These are phyloP conservation scores for Okapia johnstoni DNA, from an alignment of 2,113 vertebrate species.

Conservation along the genomic window DNA sequence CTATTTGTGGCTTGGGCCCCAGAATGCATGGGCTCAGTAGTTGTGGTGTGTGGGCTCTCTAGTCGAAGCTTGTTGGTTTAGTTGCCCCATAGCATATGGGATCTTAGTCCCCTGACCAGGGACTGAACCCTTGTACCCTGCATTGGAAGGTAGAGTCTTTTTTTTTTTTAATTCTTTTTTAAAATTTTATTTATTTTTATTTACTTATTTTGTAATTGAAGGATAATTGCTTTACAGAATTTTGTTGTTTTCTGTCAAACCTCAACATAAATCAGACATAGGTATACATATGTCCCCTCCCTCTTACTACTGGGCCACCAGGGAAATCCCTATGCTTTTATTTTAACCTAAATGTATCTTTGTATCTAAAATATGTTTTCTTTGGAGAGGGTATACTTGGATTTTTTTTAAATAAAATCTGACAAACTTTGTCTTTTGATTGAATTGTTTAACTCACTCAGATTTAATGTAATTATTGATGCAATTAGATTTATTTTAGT, in stretches of 20 bases:
- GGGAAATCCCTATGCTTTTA: background rate
- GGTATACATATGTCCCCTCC: background rate
- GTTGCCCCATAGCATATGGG: background rate
- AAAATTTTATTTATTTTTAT: background rate
- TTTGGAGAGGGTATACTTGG: background rate
- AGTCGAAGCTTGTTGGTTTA: background rate
- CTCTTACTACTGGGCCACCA: background rate
- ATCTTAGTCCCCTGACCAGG: background rate
- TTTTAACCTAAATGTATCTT: background rate
- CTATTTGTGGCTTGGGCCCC: background rate
- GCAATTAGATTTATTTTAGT: background rate
- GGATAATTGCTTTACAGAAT: background rate
- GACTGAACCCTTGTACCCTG: background rate
- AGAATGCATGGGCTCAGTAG: background rate
- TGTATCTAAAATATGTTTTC: background rate
- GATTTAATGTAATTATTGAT: background rate
- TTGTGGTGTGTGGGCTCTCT: background rate
- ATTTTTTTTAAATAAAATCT: background rate
- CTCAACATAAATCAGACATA: background rate
- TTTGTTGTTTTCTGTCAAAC: background rate
- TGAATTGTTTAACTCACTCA: background rate
- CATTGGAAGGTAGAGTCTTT: background rate
- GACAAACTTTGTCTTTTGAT: background rate
- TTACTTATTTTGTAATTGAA: background rate
- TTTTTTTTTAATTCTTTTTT: background rate